Percentiles rank a stretch among this genome's conserved stretches.
Evolutionary conservation across 2,888 invertebrate genomes (phyloP).

Genomic region (Pseudococcus jackbeardsleyi): DNA sequence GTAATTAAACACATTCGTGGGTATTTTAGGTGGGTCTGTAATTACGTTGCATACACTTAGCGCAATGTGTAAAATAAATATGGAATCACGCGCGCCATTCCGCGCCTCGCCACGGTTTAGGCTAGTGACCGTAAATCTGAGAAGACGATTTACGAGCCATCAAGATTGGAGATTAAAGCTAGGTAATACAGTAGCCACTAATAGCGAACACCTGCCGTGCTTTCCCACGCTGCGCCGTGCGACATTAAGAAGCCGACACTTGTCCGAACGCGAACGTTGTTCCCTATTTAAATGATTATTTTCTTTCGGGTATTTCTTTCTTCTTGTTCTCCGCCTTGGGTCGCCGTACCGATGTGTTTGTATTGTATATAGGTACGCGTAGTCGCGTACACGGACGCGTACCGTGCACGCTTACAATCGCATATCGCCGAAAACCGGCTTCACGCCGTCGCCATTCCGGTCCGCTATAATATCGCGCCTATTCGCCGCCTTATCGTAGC

Average conservation of each 20-base stretch:
- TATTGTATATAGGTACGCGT: neutral
- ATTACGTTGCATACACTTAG: too few species aligned
- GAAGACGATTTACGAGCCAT: conserved; percentile 52
- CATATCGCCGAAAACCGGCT: neutral
- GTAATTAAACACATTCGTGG: too few species aligned
- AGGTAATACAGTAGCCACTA: conserved; percentile 58
- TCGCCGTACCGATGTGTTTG: neutral
- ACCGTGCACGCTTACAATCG: neutral
- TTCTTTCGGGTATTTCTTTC: neutral
- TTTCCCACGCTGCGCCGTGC: conserved; percentile 44
- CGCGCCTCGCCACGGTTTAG: neutral
- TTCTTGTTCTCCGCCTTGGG: neutral
- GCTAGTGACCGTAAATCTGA: neutral
- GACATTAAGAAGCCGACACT: conserved; percentile 16
- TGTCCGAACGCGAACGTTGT: neutral
- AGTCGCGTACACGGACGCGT: neutral
- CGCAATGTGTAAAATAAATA: too few species aligned
- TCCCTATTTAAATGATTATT: conserved; percentile 12
- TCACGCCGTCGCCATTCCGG: neutral
- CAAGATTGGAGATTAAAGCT: conserved; percentile 28
- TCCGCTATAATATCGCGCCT: neutral
- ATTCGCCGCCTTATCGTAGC: too few species aligned
- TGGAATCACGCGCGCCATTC: neutral
- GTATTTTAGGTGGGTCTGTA: too few species aligned
- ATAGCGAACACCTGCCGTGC: conserved; percentile 60